Conservation (phyloP, 2,797 vertebrate species). For the Thripadectes ignobilis region DNA sequence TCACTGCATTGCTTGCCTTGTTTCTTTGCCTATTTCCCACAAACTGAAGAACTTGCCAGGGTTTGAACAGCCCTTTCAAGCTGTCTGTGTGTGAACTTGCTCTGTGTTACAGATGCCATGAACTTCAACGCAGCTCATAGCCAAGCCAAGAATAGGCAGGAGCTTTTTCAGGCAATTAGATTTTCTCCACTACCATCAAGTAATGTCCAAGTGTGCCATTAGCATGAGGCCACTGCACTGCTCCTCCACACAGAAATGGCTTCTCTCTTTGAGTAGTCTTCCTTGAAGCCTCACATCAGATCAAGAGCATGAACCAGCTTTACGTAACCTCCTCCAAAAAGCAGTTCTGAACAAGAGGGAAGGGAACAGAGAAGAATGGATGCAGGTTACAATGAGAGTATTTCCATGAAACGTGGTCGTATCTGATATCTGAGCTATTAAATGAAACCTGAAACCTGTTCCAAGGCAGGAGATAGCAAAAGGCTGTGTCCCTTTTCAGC, state of each 20-base stretch:
- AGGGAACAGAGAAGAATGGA: slow-evolving; percentile 35
- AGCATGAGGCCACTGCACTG: background rate
- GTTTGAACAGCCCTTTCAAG: background rate
- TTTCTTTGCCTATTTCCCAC: background rate
- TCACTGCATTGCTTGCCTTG: background rate
- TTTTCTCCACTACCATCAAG: slow-evolving; percentile 14
- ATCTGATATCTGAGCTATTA: slow-evolving; percentile 58
- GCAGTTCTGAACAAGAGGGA: slow-evolving; percentile 25
- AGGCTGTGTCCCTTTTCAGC: slow-evolving; percentile 51
- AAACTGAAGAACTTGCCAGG: background rate
- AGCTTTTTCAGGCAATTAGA: slow-evolving; percentile 23
- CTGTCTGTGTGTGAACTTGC: background rate
- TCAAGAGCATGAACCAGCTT: slow-evolving; percentile 60
- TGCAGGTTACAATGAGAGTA: slow-evolving; percentile 46
- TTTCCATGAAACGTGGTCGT: slow-evolving; percentile 55
- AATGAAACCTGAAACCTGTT: slow-evolving; percentile 59
- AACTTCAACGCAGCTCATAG: background rate
- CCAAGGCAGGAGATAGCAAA: slow-evolving; percentile 51
- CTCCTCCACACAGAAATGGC: slow-evolving; percentile 11
- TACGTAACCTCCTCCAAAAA: slow-evolving; percentile 61
- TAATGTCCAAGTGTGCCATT: slow-evolving; percentile 39
- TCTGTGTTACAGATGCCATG: background rate
- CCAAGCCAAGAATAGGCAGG: slow-evolving; percentile 21
- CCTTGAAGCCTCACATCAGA: slow-evolving; percentile 51
- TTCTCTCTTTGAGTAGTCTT: slow-evolving; percentile 51